phyloP scores from a whole-genome alignment of 2,797 vertebrate genomes.

The Neopelma chrysocephalum region DNA sequence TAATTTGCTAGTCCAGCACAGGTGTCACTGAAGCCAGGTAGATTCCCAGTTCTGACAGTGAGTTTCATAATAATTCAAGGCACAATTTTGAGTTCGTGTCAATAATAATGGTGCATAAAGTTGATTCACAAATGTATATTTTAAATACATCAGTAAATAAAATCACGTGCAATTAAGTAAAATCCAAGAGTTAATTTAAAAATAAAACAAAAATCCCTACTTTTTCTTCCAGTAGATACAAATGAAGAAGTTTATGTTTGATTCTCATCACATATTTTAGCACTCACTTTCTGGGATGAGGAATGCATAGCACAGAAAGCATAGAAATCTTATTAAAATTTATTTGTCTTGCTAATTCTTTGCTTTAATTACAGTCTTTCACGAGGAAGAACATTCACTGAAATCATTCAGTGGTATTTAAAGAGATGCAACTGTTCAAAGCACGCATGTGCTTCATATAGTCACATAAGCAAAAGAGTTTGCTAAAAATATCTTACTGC shows the following conservation, averaged over 20 bases:
- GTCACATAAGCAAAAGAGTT: background rate
- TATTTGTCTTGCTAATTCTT: constrained; percentile 22
- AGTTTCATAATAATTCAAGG: background rate
- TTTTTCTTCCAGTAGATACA: background rate
- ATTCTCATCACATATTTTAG: background rate
- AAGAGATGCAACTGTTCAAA: background rate
- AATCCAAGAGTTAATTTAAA: background rate
- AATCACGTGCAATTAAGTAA: background rate
- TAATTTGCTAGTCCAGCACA: background rate
- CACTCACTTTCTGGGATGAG: background rate
- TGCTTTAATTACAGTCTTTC: constrained; percentile 8
- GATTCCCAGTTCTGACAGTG: background rate
- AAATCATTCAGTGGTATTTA: background rate
- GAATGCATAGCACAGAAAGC: background rate
- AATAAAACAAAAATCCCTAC: background rate
- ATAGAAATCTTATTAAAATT: constrained; percentile 12
- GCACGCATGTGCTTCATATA: background rate
- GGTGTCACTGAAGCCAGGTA: background rate
- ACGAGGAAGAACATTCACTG: background rate
- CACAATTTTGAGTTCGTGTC: background rate
- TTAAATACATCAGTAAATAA: background rate
- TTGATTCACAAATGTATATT: background rate
- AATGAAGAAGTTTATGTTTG: background rate
- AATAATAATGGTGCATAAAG: background rate
- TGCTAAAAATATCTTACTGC: background rate